phyloP scores from a whole-genome alignment of 2,888 invertebrate species.

The Thera obeliscata region DNA sequence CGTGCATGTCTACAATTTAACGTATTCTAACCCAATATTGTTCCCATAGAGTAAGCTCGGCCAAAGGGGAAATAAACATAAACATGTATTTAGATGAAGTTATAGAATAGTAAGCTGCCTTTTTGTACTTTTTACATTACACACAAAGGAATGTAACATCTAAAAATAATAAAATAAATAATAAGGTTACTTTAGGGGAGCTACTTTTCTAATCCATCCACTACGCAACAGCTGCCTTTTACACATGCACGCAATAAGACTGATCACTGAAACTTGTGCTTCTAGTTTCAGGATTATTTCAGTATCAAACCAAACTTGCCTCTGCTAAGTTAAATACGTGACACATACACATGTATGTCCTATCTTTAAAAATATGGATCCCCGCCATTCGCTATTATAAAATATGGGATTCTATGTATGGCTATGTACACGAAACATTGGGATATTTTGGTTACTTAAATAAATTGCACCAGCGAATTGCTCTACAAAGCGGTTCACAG shows the following conservation, averaged over 20 bases:
- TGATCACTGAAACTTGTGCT: neutral
- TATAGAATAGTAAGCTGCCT: constrained; percentile 72
- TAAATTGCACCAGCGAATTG: constrained; percentile 48
- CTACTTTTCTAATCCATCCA: constrained; percentile 60
- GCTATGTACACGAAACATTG: constrained; percentile 33
- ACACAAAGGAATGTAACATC: constrained; percentile 56
- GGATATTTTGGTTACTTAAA: constrained; percentile 17
- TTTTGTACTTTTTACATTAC: constrained; percentile 61
- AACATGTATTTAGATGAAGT: constrained; percentile 47
- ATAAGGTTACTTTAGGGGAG: constrained; percentile 49
- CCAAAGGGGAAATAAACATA: constrained; percentile 54
- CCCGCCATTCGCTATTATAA: constrained; percentile 23
- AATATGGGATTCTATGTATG: constrained; percentile 29
- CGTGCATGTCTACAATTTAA: constrained; percentile 63
- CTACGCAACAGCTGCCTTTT: constrained; percentile 73
- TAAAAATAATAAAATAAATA: constrained; percentile 52
- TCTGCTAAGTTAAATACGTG: constrained; percentile 29
- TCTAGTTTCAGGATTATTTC: constrained; percentile 3
- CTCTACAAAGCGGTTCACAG: constrained; percentile 44
- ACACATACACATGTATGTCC: constrained; percentile 26
- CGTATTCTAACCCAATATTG: constrained; percentile 72
- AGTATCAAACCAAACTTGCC: constrained; percentile 44
- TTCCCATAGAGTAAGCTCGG: constrained; percentile 81
- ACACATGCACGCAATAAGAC: constrained; percentile 62
- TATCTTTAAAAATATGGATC: constrained; percentile 16